Percentiles rank a stretch among this genome's conserved stretches.
These are phyloP conservation scores for Sthenelais limicola DNA, from an alignment of 2,888 invertebrate species.

Conservation along the genomic window DNA sequence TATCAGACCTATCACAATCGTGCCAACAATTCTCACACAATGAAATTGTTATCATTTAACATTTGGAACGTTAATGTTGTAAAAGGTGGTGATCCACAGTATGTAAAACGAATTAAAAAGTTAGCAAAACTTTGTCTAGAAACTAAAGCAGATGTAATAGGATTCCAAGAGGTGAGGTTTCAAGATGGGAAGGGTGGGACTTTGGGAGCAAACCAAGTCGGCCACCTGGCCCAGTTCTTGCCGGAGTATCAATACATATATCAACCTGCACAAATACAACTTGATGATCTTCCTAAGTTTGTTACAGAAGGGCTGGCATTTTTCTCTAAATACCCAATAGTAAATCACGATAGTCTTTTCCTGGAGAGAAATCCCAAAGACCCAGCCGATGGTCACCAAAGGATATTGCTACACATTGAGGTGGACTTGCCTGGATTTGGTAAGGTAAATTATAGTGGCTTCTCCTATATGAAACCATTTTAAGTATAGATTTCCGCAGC, in stretches of 20 bases:
- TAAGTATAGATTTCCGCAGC: no score
- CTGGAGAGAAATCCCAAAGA: constrained; percentile 59
- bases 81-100: background rate
- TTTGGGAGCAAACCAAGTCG: constrained; percentile 59
- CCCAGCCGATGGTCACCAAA: constrained; percentile 59
- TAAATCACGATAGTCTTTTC: constrained; percentile 51
- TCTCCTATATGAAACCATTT: no score
- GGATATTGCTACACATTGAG: constrained; percentile 58
- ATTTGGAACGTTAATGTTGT: constrained; percentile 39
- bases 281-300: constrained; percentile 50
- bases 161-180: constrained; percentile 61
- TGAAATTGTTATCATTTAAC: constrained; percentile 31
- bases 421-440: constrained; percentile 54
- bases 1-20: background rate
- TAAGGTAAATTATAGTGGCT: constrained; percentile 54
- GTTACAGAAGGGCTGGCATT: constrained; percentile 63
- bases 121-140: constrained; percentile 10
- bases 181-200: constrained; percentile 56
- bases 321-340: constrained; percentile 60
- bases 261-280: constrained; percentile 61
- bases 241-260: constrained; percentile 61
- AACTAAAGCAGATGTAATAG: constrained; percentile 55
- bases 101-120: background rate
- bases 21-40: background rate
- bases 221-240: constrained; percentile 54